phyloP scores from a whole-genome alignment of 2,113 vertebrate genomes.

The Regulus satrapa region DNA sequence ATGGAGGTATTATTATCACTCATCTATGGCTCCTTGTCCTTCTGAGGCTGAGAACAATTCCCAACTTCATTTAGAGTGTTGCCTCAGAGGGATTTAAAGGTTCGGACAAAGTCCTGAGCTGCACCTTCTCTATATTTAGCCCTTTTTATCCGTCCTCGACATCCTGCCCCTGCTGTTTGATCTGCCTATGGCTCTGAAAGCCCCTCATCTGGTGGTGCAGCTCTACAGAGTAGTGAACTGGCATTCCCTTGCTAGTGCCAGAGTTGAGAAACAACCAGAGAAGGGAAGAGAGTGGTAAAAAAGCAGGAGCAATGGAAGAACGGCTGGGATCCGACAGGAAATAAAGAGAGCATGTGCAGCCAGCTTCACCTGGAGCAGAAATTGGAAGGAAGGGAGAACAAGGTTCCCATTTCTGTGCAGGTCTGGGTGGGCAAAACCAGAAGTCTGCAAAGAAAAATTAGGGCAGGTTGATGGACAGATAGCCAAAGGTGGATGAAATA shows the following conservation, averaged over 20 bases:
- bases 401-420: not conserved
- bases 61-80: constrained; percentile 28
- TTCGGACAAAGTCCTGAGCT: constrained; percentile 9
- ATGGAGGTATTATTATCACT: constrained; percentile 22
- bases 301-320: not conserved
- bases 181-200: not conserved
- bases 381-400: not conserved
- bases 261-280: not conserved
- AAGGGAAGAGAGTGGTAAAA: not conserved
- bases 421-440: not conserved
- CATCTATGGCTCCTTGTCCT: not conserved
- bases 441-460: not conserved
- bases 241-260: not conserved
- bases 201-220: not conserved
- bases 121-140: constrained; percentile 67
- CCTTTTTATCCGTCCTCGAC: constrained; percentile 18
- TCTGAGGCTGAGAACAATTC: constrained; percentile 46
- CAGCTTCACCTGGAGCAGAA: not conserved
- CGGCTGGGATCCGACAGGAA: rapidly evolving
- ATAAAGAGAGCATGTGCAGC: rapidly evolving
- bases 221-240: not conserved
- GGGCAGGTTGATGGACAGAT: not conserved
- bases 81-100: constrained; percentile 40
- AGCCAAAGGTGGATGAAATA: not conserved
- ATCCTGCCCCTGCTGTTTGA: not conserved